phyloP scores from a whole-genome alignment of 2,888 invertebrate genomes.

The Seladonia tumulorum region DNA sequence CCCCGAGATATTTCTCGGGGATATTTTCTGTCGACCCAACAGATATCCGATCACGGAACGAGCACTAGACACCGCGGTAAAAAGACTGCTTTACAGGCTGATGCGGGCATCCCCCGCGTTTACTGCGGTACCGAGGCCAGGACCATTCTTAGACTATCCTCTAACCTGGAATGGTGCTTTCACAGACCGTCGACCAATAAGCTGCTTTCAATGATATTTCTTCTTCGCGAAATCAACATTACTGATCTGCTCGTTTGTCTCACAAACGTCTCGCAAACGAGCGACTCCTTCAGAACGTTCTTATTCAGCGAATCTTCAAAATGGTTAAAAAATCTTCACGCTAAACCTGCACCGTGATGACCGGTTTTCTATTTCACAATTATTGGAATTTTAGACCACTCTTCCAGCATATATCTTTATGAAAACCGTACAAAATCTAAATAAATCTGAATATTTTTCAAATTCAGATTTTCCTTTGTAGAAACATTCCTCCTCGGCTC shows the following conservation, averaged over 20 bases:
- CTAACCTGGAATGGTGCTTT: not conserved
- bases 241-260: not conserved
- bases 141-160: not conserved
- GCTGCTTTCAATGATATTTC: not conserved
- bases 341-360: too few species aligned
- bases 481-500: too few species aligned
- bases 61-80: not conserved
- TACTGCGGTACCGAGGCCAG: not conserved
- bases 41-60: conserved; percentile 5
- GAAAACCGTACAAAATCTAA: too few species aligned
- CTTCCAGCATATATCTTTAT: too few species aligned
- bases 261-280: too few species aligned
- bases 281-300: too few species aligned
- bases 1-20: conserved; percentile 2
- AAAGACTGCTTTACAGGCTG: not conserved
- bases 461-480: too few species aligned
- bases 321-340: too few species aligned
- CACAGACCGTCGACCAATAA: not conserved
- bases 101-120: not conserved
- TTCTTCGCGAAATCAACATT: not conserved
- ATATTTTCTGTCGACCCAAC: not conserved
- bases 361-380: too few species aligned
- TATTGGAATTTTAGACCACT: too few species aligned
- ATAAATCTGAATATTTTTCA: too few species aligned
- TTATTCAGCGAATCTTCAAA: too few species aligned